Evolutionary conservation across 2,888 invertebrate species (phyloP).

Genomic region (Eupithecia insigniata): DNA sequence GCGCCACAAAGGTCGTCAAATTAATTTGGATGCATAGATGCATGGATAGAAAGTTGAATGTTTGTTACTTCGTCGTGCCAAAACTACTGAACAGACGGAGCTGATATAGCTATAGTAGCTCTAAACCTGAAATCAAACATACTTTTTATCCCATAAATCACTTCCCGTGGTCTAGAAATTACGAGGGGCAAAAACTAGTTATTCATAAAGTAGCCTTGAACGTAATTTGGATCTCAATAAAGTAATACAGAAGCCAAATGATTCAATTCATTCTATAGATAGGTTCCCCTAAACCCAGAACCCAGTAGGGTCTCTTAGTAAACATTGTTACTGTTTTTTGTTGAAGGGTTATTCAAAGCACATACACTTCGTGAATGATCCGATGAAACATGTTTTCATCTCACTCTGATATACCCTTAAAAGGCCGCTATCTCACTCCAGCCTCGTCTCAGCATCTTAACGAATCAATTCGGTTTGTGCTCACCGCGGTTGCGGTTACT

Average conservation of each 20-base stretch:
- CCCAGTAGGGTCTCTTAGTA: conserved; percentile 44
- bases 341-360: conserved; percentile 50
- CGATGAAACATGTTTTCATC: conserved; percentile 46
- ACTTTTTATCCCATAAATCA: too few species aligned
- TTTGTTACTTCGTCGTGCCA: too few species aligned
- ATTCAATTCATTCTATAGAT: conserved; percentile 3
- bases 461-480: conserved; percentile 59
- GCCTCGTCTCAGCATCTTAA: conserved; percentile 57
- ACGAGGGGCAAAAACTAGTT: neutral
- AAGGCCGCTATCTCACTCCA: conserved; percentile 49
- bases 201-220: neutral
- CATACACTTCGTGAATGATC: conserved; percentile 57
- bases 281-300: neutral
- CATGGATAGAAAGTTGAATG: too few species aligned
- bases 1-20: too few species aligned
- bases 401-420: conserved; percentile 43
- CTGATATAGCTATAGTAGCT: too few species aligned
- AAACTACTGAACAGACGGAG: too few species aligned
- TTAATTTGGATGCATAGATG: too few species aligned
- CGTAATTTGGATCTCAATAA: neutral
- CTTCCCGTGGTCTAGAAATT: too few species aligned
- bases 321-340: conserved; percentile 57
- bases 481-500: conserved; percentile 54
- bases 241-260: neutral
- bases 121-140: too few species aligned